Percentiles rank a stretch among this genome's conserved stretches.
Conservation (phyloP, 2,888 invertebrate genomes). For the Erpobdella octoculata region DNA sequence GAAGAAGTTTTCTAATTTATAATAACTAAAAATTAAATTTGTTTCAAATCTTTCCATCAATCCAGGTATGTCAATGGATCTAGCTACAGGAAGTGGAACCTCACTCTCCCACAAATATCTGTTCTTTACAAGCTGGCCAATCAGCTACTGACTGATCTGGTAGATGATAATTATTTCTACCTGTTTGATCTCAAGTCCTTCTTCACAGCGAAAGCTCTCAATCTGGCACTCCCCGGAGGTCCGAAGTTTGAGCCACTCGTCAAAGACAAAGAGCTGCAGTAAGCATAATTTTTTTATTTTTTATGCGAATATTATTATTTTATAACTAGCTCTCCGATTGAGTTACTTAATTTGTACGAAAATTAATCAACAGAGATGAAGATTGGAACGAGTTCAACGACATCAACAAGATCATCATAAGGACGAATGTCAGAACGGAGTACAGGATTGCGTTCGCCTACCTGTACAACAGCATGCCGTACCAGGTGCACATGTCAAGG, state of each 20-base stretch:
- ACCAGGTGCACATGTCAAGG: constrained; percentile 96
- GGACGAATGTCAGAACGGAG: constrained; percentile 95
- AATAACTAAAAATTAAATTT: background rate
- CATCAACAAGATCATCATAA: constrained; percentile 97
- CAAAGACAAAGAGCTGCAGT: constrained; percentile 90
- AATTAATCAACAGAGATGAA: constrained; percentile 68
- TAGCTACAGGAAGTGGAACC: constrained; percentile 91
- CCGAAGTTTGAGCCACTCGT: constrained; percentile 98
- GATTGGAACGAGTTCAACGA: constrained; percentile 99
- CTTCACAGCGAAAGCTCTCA: constrained; percentile 97
- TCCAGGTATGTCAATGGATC: constrained; percentile 81
- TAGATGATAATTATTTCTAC: constrained; percentile 97
- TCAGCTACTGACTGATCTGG: constrained; percentile 90
- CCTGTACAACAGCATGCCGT: constrained; percentile 95
- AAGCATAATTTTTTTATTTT: constrained; percentile 47
- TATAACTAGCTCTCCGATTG: too few relatives aligned
- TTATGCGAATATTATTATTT: too few relatives aligned
- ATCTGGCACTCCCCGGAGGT: constrained; percentile 98
- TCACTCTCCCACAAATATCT: constrained; percentile 91
- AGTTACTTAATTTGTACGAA: too few relatives aligned
- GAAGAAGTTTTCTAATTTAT: too few relatives aligned
- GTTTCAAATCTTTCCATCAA: background rate
- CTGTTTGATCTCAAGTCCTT: constrained; percentile 98
- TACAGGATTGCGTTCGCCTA: constrained; percentile 99
- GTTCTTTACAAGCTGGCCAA: constrained; percentile 93